Evolutionary conservation across 2,888 invertebrate genomes (phyloP).

Genomic region (Esperia sulphurella): DNA sequence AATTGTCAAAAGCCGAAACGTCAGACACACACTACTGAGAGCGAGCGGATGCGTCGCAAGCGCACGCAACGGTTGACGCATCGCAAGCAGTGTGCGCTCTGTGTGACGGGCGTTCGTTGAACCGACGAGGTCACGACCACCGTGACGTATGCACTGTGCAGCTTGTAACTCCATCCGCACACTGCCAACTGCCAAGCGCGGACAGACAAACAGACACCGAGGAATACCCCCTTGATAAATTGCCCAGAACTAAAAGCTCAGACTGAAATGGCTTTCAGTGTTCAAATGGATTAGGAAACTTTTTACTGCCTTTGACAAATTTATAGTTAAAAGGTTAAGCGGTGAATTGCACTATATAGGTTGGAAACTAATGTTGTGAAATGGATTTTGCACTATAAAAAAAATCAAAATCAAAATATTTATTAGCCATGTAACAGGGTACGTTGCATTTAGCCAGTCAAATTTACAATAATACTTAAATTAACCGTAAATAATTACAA

Average conservation of each 20-base stretch:
- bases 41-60: neutral
- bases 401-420: too few relatives aligned
- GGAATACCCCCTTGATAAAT: slow-evolving; percentile 5
- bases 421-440: too few relatives aligned
- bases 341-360: neutral
- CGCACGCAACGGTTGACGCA: slow-evolving; percentile 1
- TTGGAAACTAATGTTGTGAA: too few relatives aligned
- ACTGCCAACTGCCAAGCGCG: slow-evolving; percentile 1
- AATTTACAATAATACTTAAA: too few relatives aligned
- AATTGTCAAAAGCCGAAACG: too few relatives aligned
- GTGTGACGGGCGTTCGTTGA: slow-evolving; percentile 70
- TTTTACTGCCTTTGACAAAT: slow-evolving; percentile 30
- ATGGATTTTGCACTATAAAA: too few relatives aligned
- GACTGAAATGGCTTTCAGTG: slow-evolving; percentile 3
- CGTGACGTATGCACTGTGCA: slow-evolving; percentile 53
- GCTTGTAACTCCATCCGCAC: slow-evolving; percentile 44
- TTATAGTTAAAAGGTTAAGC: slow-evolving; percentile 22
- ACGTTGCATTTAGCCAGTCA: too few relatives aligned
- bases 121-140: slow-evolving; percentile 75
- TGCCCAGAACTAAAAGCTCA: neutral
- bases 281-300: slow-evolving; percentile 23
- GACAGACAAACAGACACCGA: slow-evolving; percentile 6
- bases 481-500: too few relatives aligned
- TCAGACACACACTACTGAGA: neutral
- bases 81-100: slow-evolving; percentile 31